A percentile compares a stretch with the other conserved stretches of the same genome.
These are phyloP conservation scores for Tiphia femorata DNA, from an alignment of 2,888 invertebrate species.

Conservation along the genomic window DNA sequence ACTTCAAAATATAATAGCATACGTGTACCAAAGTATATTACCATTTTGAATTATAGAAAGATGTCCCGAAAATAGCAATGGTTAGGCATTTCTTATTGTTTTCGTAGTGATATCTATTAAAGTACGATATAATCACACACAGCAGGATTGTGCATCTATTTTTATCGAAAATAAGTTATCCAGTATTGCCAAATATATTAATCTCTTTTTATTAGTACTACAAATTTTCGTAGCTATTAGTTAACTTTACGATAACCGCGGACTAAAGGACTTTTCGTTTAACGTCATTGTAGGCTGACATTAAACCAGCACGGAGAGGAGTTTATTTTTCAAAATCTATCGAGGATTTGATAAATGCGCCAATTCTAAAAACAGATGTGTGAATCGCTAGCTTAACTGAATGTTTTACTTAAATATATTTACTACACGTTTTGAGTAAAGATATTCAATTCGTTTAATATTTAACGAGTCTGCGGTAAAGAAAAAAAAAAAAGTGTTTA, in stretches of 20 bases:
- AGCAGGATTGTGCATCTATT: constrained; percentile 38
- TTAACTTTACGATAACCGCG: too few species aligned
- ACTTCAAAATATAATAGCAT: constrained; percentile 38
- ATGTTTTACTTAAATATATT: too few species aligned
- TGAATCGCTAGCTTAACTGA: too few species aligned
- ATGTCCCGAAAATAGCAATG: constrained; percentile 37
- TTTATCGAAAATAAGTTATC: constrained; percentile 39
- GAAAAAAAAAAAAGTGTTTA: too few species aligned
- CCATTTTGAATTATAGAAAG: constrained; percentile 44
- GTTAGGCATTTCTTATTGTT: constrained; percentile 39
- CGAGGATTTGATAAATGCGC: too few species aligned
- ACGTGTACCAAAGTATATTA: constrained; percentile 55
- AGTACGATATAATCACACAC: constrained; percentile 28
- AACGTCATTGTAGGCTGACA: too few species aligned
- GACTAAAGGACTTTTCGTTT: too few species aligned
- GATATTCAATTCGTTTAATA: too few species aligned
- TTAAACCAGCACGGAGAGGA: neutral
- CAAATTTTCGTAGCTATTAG: too few species aligned
- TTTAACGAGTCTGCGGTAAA: too few species aligned
- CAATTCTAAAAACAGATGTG: too few species aligned
- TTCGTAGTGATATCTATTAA: constrained; percentile 44
- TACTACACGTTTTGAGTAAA: too few species aligned
- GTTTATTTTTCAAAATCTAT: constrained; percentile 6
- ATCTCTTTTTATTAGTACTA: neutral
- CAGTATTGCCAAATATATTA: neutral